Conservation (phyloP, 2,888 invertebrate species). For the Andrena hattorfiana region DNA sequence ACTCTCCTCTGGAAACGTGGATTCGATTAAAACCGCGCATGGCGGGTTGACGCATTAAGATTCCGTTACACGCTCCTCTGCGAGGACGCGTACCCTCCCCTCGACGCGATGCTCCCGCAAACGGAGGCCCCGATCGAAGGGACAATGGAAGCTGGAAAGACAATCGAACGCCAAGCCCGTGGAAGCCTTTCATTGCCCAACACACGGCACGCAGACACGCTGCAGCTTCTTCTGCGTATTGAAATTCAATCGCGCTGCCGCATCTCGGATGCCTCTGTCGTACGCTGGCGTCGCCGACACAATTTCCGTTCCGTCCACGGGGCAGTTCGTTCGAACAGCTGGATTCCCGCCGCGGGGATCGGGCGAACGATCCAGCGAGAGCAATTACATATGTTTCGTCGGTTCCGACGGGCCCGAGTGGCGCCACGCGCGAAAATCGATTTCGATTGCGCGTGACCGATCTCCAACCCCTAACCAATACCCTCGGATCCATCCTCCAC, state of each 20-base stretch:
- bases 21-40: constrained; percentile 12
- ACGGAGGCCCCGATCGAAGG: constrained; percentile 57
- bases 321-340: constrained; percentile 62
- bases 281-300: constrained; percentile 62
- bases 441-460: constrained; percentile 21
- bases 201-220: constrained; percentile 13
- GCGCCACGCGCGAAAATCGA: neutral
- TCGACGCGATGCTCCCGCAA: constrained; percentile 49
- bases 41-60: constrained; percentile 44
- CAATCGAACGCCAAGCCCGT: constrained; percentile 69
- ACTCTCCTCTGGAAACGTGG: neutral
- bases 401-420: neutral
- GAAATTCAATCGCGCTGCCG: constrained; percentile 74
- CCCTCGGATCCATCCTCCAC: constrained; percentile 22
- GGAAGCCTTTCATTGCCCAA: constrained; percentile 74
- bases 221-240: constrained; percentile 65
- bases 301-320: constrained; percentile 64
- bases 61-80: constrained; percentile 47
- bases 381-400: constrained; percentile 51
- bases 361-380: constrained; percentile 32
- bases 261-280: constrained; percentile 63
- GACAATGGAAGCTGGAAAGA: constrained; percentile 70
- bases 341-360: constrained; percentile 32
- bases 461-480: constrained; percentile 4
- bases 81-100: neutral